A percentile compares a stretch with the other conserved stretches of the same genome.
Conservation (phyloP, 2,113 vertebrate species). For the Ochotona curzoniae region DNA sequence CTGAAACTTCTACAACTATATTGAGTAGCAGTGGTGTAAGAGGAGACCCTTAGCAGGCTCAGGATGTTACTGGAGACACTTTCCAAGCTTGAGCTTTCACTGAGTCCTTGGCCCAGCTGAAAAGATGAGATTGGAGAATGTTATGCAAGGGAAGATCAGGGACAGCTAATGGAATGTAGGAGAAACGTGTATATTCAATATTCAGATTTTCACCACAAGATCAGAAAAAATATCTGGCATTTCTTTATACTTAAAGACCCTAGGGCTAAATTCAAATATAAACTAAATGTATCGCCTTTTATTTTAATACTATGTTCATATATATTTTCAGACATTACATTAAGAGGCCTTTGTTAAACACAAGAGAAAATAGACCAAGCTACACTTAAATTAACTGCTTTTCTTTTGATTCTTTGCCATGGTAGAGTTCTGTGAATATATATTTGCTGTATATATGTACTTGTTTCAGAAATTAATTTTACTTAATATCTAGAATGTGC, state of each 20-base stretch:
- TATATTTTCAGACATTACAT: background rate
- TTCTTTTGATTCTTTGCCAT: conserved; percentile 10
- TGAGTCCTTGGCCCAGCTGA: background rate
- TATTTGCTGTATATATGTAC: background rate
- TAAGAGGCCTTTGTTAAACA: background rate
- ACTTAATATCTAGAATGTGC: background rate
- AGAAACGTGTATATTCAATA: too few relatives aligned
- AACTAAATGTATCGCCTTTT: background rate
- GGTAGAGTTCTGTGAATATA: background rate
- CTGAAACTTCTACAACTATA: too few relatives aligned
- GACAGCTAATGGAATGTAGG: background rate
- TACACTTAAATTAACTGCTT: background rate
- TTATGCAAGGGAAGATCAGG: background rate
- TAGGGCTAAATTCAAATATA: background rate
- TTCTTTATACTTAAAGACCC: background rate
- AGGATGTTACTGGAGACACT: too few relatives aligned
- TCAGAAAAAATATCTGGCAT: background rate
- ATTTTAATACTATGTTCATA: background rate
- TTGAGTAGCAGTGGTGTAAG: too few relatives aligned
- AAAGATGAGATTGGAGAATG: background rate
- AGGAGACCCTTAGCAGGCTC: too few relatives aligned
- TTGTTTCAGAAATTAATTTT: conserved; percentile 63
- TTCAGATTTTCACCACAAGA: background rate
- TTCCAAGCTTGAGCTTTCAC: too few relatives aligned
- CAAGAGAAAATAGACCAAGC: background rate